These are phyloP conservation scores for Phortica okadai DNA, from an alignment of 2,888 invertebrate genomes.

Conservation along the genomic window DNA sequence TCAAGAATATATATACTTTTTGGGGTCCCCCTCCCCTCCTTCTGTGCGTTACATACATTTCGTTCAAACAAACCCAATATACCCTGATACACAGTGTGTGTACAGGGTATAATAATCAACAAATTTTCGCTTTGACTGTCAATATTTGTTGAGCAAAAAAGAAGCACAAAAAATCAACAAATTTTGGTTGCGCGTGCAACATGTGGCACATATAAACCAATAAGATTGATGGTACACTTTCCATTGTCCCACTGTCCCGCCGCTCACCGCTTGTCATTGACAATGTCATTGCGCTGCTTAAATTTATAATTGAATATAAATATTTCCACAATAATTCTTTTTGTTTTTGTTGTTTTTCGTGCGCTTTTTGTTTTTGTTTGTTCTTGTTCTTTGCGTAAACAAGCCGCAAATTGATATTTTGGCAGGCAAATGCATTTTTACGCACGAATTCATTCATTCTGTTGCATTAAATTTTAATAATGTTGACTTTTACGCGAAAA, in stretches of 20 bases:
- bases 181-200: not conserved
- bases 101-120: no score
- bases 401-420: constrained; percentile 15
- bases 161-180: not conserved
- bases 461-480: not conserved
- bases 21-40: no score
- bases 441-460: constrained; percentile 10
- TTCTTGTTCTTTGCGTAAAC: not conserved
- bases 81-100: no score
- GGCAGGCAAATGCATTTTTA: constrained; percentile 13
- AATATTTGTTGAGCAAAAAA: not conserved
- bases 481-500: not conserved
- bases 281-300: constrained; percentile 16
- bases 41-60: no score
- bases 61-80: no score
- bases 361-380: not conserved
- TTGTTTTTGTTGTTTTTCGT: not conserved
- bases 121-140: not conserved
- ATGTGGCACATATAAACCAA: constrained; percentile 5
- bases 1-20: no score
- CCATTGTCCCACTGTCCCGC: not conserved
- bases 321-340: not conserved
- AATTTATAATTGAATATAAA: constrained; percentile 19
- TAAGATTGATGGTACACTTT: not conserved
- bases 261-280: not conserved